Base-by-base conservation (phyloP, 2,797 vertebrate species). In the Pelochelys cantorii region DNA sequence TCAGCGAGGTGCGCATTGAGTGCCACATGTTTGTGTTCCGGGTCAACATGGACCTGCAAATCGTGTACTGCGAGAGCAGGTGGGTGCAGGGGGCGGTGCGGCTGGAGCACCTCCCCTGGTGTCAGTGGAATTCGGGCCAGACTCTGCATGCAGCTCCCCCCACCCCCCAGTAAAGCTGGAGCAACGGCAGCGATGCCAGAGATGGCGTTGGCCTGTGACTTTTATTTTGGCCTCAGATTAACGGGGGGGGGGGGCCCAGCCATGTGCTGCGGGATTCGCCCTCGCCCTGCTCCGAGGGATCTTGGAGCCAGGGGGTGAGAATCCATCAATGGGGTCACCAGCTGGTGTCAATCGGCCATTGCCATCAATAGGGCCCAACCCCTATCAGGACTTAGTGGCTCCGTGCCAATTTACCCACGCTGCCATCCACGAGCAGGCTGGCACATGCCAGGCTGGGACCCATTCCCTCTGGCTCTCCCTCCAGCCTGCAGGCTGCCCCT, bases 11-110 rank as follows among this genome's bases (percentile, higher is more conserved):
- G 90, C 98, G 99, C 29, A 99, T 99, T 82, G 99, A 99, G 87
- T 98, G 98, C 90, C 98, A 99, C 20, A 99, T 98, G 98, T 98
- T 99, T 68, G 99, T 99, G 91, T 99, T 99, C 95, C 98, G 99
- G 31, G 98, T 99, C 96, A 99, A 98, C 98, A 98, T 99, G 98
- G 98, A 98, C 90, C 98, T 99, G 62, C 99, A 99, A 98, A 98
- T 99, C 97, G 98, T 99, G 62, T 99, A 99, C 86, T 99, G 99
- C 90, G 99, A 99, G 97, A 99, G 99, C 98, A 99, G 99, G 99
- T 99, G 96, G 74, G 83, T 48, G 6, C 27, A 1, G 2, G 6
- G 6, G 81, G 14, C 13, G 14, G 74, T 6, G 22, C 1, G 42
- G 23, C 42, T 13, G 23, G 74, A 27, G 74, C 4, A 7, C 2